phyloP scores from a whole-genome alignment of 2,797 vertebrate species.

The Aselliscus stoliczkanus region DNA sequence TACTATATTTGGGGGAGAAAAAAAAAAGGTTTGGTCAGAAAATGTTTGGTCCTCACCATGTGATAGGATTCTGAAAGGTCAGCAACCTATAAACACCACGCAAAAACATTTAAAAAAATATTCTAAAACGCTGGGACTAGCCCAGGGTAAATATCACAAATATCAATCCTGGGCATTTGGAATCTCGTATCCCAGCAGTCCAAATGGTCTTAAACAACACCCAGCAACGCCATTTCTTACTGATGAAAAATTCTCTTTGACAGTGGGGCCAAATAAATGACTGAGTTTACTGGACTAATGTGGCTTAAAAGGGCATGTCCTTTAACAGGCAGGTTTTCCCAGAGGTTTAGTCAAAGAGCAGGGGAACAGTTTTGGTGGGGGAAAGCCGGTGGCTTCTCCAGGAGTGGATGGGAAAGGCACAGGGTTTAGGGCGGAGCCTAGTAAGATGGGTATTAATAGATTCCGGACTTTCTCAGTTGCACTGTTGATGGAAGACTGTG shows the following conservation, averaged over 20 bases:
- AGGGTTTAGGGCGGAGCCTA: background rate
- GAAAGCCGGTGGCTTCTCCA: background rate
- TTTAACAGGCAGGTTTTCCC: background rate
- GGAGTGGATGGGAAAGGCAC: background rate
- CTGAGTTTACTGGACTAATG: background rate
- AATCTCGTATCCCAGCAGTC: slow-evolving; percentile 13
- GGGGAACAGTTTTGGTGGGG: background rate
- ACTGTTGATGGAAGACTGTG: background rate
- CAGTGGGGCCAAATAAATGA: slow-evolving; percentile 27
- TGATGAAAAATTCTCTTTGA: slow-evolving; percentile 46
- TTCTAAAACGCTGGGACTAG: slow-evolving; percentile 4
- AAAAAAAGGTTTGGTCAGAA: slow-evolving; percentile 47
- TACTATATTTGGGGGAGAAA: background rate
- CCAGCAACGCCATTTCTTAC: slow-evolving; percentile 47
- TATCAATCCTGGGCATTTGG: slow-evolving; percentile 39
- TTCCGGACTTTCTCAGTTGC: background rate
- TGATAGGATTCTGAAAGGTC: slow-evolving; percentile 47
- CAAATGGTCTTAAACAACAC: background rate
- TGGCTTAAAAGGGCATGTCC: background rate
- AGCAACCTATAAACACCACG: slow-evolving; percentile 31
- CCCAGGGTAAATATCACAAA: slow-evolving; percentile 58
- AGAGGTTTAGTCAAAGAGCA: background rate
- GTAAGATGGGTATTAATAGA: background rate
- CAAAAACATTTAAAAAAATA: slow-evolving; percentile 42
- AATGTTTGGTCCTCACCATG: background rate